Evolutionary conservation across 2,797 vertebrate species (phyloP).

Genomic region (Mustela erminea): DNA sequence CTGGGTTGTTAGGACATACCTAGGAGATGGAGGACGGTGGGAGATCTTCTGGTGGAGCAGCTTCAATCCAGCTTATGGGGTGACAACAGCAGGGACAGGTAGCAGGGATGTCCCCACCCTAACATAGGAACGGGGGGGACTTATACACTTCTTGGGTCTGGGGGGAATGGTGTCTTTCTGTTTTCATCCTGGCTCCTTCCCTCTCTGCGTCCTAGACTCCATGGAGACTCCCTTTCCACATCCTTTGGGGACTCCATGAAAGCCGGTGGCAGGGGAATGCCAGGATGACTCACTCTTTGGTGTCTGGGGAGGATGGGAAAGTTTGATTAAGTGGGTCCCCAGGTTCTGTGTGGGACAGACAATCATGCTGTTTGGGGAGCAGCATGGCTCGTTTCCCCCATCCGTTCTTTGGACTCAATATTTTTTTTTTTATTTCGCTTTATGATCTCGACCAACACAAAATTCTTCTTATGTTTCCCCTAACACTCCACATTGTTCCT

Average conservation of each 20-base stretch:
- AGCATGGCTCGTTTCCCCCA: neutral
- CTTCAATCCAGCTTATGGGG: neutral
- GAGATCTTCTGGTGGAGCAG: neutral
- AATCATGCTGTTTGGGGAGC: neutral
- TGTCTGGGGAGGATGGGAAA: constrained; percentile 4
- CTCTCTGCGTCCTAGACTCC: neutral
- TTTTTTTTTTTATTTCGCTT: neutral
- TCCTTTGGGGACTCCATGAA: constrained; percentile 28
- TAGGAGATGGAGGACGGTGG: neutral
- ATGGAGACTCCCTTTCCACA: constrained; percentile 27
- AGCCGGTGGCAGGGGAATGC: constrained; percentile 55
- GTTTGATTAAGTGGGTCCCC: constrained; percentile 58
- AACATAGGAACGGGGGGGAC: neutral
- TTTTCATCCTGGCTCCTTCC: neutral
- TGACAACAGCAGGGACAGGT: neutral
- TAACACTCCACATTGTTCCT: neutral
- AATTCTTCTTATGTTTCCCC: neutral
- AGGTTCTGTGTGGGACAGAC: neutral
- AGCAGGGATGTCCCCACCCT: neutral
- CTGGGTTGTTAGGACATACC: constrained; percentile 60
- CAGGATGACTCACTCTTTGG: constrained; percentile 47
- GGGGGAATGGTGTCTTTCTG: neutral
- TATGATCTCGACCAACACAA: neutral
- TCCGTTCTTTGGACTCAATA: neutral
- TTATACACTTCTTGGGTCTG: neutral